phyloP scores from a whole-genome alignment of 1,140 invertebrate genomes.

The Caerostris darwini region DNA sequence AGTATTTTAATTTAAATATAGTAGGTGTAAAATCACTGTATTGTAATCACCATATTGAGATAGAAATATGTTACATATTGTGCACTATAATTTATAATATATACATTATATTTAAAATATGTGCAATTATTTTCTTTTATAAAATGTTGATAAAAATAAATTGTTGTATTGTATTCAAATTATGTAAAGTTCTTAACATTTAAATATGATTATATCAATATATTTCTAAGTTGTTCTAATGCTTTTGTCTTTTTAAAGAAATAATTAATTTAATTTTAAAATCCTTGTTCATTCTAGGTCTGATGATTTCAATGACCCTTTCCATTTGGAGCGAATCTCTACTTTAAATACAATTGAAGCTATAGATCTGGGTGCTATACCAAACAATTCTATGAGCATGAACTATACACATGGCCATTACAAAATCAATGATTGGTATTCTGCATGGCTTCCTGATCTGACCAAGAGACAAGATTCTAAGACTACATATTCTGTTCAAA shows the following conservation, averaged over 20 bases:
- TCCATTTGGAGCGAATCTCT: slow-evolving; percentile 94
- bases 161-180: too few species aligned
- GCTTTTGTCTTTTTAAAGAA: not conserved
- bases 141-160: too few species aligned
- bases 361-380: slow-evolving; percentile 90
- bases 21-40: too few species aligned
- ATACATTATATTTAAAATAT: too few species aligned
- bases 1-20: too few species aligned
- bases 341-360: slow-evolving; percentile 90
- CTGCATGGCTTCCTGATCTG: slow-evolving; percentile 92
- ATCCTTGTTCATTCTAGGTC: slow-evolving; percentile 83
- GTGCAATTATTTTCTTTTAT: too few species aligned
- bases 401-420: slow-evolving; percentile 96
- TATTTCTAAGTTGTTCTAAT: too few species aligned
- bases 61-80: too few species aligned
- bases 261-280: not conserved
- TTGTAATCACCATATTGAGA: too few species aligned
- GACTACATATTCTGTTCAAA: slow-evolving; percentile 89
- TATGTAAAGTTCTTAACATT: too few species aligned
- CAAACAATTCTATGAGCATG: slow-evolving; percentile 87
- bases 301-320: slow-evolving; percentile 97
- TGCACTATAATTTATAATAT: too few species aligned
- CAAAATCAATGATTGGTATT: slow-evolving; percentile 95
- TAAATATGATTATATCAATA: too few species aligned
- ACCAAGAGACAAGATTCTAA: slow-evolving; percentile 92